Evolutionary conservation across 2,888 invertebrate genomes (phyloP), one percentile per base, ranked within the genome.

Genomic region (Eupithecia dodoneata): DNA sequence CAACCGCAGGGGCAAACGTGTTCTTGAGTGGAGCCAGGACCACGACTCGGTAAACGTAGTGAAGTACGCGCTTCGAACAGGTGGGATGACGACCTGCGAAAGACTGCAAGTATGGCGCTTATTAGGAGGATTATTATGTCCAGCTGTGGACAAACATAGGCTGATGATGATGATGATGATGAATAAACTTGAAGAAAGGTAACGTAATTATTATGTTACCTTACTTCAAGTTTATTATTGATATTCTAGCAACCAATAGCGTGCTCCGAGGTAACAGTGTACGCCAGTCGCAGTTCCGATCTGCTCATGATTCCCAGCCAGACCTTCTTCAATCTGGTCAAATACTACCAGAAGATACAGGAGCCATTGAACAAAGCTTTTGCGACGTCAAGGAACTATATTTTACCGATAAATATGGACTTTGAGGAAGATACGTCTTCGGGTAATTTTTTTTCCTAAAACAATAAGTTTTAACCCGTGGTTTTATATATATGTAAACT

Each of bases 291-390:
- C n/a, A 94, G 92, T 78, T 84, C 94, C 52, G 94, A 94, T 80
- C 83, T 95, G 70, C 83, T 95, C 13, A 92, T 91, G 9, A 90
- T 95, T 80, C 90, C 94, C 0, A 92, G 93, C 42, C 92, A 91
- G 78, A 93, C 91, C 0, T 95, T 95, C 81, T 93, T 94, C 84
- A 94, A 90, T 80, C 83, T 94, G 59, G 85, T 95, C 45, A 94
- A 92, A 83, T 94, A 92, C 80, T 94, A 95, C 76, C 93, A 94
- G 0, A 94, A 94, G 85, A 90, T 94, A 63, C 91, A 92, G 72
- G 94, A 92, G 47, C 94, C 94, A 3, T 81, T 95, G 77, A 88
- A 87, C 45, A 93, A 91, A 77, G 94, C 94, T 0, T 94, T 95
- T 69, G 86, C 91, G 85, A 86, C 86, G 72, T 94, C 94, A 2